phyloP scores from a whole-genome alignment of 2,888 invertebrate species.

The Drosophila picticornis region DNA sequence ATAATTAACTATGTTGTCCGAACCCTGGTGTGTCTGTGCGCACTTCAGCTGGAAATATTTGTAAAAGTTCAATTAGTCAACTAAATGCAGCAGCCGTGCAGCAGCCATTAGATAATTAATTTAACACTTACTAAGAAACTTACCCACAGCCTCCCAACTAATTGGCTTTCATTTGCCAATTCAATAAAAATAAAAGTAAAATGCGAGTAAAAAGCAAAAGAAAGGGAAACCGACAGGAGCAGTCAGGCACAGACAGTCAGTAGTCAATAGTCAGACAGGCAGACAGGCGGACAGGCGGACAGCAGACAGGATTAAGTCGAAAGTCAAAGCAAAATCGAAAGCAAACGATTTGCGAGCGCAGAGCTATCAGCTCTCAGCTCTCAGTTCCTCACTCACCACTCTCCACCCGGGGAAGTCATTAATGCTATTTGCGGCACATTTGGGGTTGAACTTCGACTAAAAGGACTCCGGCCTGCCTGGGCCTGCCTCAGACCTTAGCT shows the following conservation, averaged over 20 bases:
- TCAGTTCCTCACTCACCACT: background rate
- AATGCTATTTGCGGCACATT: slow-evolving; percentile 72
- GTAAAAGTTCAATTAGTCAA: slow-evolving; percentile 55
- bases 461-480: background rate
- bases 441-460: slow-evolving; percentile 46
- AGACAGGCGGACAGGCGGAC: slow-evolving; percentile 2
- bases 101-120: slow-evolving; percentile 77
- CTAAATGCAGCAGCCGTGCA: slow-evolving; percentile 47
- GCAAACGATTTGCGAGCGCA: slow-evolving; percentile 13
- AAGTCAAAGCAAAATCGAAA: slow-evolving; percentile 41
- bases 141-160: slow-evolving; percentile 49
- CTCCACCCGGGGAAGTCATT: slow-evolving; percentile 53
- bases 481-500: slow-evolving; percentile 39
- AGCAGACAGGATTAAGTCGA: slow-evolving; percentile 34
- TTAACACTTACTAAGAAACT: slow-evolving; percentile 66
- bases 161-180: slow-evolving; percentile 75
- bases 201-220: slow-evolving; percentile 1
- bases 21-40: slow-evolving; percentile 6
- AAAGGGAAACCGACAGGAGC: slow-evolving; percentile 10
- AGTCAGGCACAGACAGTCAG: slow-evolving; percentile 1
- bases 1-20: slow-evolving; percentile 68
- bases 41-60: slow-evolving; percentile 53
- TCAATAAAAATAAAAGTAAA: slow-evolving; percentile 48
- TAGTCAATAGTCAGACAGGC: background rate
- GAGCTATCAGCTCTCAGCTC: slow-evolving; percentile 17